Evolutionary conservation across 2,888 invertebrate genomes (phyloP), one percentile per base, ranked within the genome.

Genomic region (Drosophila bunnanda): DNA sequence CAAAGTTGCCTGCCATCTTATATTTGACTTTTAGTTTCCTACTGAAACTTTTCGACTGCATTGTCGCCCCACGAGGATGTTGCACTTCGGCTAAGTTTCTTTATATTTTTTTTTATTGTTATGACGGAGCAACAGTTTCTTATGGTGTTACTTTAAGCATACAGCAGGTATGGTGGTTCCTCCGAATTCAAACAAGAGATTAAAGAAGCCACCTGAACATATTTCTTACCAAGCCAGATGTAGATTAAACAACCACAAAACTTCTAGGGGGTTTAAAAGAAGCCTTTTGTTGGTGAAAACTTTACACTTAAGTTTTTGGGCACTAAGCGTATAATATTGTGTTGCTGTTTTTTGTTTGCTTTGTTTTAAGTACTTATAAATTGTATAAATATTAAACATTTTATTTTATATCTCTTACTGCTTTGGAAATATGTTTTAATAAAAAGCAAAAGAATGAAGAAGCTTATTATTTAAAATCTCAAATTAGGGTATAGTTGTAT

Each of bases 21-120:
- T 67, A 67, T 67, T 67, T 67, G 68, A 67, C 38, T 67, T 67
- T 67, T 48, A 67, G 67, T 67, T 66, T 46, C 34, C 7, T 34
- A 25, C 44, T n/a, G 13, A 66, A 66, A 66, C 67, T 66, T 67
- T 66, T 10, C 68, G 50, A 17, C 52, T 62, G 72, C 53, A 62
- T 71, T 72, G 65, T 58, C 71, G 39, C n/a, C 39, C 39, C 56
- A 25, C 7, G 52, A 50, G 70, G 30, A 44, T 53, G 71, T 52
- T 66, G 43, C 59, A 70, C 55, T 57, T 43, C 8, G 17, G 17
- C 28, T 46, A 67, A 67, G 67, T 54, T 65, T 36, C 46, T 30
- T 60, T 60, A 52, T 34, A 52, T 15, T 32, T 30, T 58, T 46
- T 60, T 20, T n/a, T 50, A 50, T 55, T 46, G 25, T 34, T 55